Percentiles rank a stretch among this genome's conserved stretches.
These are phyloP conservation scores for Verasper variegatus DNA, from an alignment of 2,113 vertebrate species.

Conservation along the genomic window DNA sequence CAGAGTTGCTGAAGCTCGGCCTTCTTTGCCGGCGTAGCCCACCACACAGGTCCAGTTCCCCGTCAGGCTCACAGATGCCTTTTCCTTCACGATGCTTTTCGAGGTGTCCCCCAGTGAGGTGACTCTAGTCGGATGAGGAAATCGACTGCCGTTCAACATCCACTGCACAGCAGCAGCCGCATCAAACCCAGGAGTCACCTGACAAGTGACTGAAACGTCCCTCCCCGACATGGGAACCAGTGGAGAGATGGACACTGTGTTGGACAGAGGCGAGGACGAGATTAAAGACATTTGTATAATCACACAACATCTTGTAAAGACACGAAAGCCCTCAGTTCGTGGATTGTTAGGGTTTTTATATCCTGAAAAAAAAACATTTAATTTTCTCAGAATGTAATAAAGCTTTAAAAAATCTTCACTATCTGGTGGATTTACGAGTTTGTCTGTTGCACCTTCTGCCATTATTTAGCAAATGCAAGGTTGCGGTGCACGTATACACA, in stretches of 20 bases:
- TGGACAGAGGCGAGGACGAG: conserved; percentile 5
- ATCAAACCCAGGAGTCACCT: conserved; percentile 39
- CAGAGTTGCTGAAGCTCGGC: conserved; percentile 46
- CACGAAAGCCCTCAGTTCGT: not conserved
- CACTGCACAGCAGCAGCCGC: conserved; percentile 23
- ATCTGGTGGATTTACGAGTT: too few species aligned
- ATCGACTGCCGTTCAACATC: conserved; percentile 57
- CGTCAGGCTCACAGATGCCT: conserved; percentile 19
- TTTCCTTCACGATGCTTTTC: not conserved
- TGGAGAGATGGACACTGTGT: conserved; percentile 68
- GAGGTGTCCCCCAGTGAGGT: rapidly evolving
- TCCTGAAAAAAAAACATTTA: too few species aligned
- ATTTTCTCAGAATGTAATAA: too few species aligned
- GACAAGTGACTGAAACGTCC: conserved; percentile 48
- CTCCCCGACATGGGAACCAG: conserved; percentile 42
- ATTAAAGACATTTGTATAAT: too few species aligned
- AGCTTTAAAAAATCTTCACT: too few species aligned
- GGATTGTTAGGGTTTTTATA: too few species aligned
- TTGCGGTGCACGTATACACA: too few species aligned
- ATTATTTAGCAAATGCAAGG: not conserved
- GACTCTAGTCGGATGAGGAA: not conserved
- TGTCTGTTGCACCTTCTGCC: not conserved
- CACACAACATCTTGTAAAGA: not conserved
- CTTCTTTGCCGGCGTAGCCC: not conserved
- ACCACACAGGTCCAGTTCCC: conserved; percentile 78